phyloP scores from a whole-genome alignment of 2,888 invertebrate genomes.

The Ephialtes manifestator region DNA sequence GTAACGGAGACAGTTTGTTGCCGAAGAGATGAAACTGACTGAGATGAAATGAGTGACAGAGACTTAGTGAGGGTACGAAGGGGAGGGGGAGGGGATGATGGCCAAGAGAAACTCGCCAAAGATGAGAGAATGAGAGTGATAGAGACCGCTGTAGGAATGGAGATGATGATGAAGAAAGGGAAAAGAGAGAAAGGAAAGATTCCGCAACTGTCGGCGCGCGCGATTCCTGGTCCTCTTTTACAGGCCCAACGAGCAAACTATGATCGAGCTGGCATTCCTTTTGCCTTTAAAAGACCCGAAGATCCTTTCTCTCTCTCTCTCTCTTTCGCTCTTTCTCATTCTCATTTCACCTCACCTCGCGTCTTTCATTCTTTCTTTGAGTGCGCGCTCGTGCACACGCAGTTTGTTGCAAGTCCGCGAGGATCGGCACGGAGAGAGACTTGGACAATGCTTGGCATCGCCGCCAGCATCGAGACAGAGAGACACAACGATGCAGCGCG shows the following conservation, averaged over 20 bases:
- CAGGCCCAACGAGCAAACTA: slow-evolving; percentile 81
- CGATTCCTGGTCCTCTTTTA: slow-evolving; percentile 78
- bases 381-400: neutral
- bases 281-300: slow-evolving; percentile 80
- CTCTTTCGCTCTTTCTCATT: slow-evolving; percentile 32
- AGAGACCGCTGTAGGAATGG: slow-evolving; percentile 24
- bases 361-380: slow-evolving; percentile 45
- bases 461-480: slow-evolving; percentile 8
- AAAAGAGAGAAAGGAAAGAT: slow-evolving; percentile 75
- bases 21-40: slow-evolving; percentile 46
- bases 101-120: slow-evolving; percentile 40
- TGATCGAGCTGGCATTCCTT: slow-evolving; percentile 83
- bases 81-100: slow-evolving; percentile 8
- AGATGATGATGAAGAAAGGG: slow-evolving; percentile 50
- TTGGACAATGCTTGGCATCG: slow-evolving; percentile 68
- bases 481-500: slow-evolving; percentile 40
- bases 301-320: slow-evolving; percentile 50
- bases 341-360: slow-evolving; percentile 11
- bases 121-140: slow-evolving; percentile 41
- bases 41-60: slow-evolving; percentile 62
- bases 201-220: slow-evolving; percentile 78
- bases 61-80: slow-evolving; percentile 38
- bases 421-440: neutral
- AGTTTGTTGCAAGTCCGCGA: slow-evolving; percentile 18
- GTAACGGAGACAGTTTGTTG: slow-evolving; percentile 51